Percentiles rank a stretch among this genome's conserved stretches.
These are phyloP conservation scores for Malurus leucopterus DNA, from an alignment of 2,797 vertebrate species.

Conservation along the genomic window DNA sequence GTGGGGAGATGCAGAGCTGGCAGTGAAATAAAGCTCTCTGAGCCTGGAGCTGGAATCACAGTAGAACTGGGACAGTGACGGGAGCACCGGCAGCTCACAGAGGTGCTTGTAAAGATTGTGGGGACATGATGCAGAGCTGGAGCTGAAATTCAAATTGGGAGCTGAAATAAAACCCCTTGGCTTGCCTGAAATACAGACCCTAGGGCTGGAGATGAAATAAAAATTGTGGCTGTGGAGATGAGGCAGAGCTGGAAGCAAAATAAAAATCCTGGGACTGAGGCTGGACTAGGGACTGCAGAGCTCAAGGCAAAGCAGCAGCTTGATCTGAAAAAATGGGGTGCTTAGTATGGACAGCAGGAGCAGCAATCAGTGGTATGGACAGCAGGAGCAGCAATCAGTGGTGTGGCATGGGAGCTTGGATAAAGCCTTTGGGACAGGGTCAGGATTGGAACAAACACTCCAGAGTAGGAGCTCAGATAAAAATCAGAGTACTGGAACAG, in stretches of 20 bases:
- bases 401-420: too few relatives aligned
- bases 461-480: neutral
- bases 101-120: too few relatives aligned
- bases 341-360: neutral
- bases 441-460: neutral
- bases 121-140: rapidly evolving
- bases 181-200: neutral
- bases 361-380: neutral
- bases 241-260: neutral
- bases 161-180: neutral
- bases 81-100: rapidly evolving
- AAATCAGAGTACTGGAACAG: neutral
- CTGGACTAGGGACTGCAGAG: neutral
- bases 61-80: neutral
- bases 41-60: neutral
- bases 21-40: neutral
- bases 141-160: neutral
- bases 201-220: rapidly evolving
- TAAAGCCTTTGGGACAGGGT: neutral
- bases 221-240: neutral
- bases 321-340: neutral
- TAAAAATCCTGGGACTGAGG: neutral
- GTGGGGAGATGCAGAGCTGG: neutral
- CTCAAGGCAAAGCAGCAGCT: too few relatives aligned
- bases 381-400: neutral